phyloP scores from a whole-genome alignment of 2,113 vertebrate species.

The Salvator merianae region DNA sequence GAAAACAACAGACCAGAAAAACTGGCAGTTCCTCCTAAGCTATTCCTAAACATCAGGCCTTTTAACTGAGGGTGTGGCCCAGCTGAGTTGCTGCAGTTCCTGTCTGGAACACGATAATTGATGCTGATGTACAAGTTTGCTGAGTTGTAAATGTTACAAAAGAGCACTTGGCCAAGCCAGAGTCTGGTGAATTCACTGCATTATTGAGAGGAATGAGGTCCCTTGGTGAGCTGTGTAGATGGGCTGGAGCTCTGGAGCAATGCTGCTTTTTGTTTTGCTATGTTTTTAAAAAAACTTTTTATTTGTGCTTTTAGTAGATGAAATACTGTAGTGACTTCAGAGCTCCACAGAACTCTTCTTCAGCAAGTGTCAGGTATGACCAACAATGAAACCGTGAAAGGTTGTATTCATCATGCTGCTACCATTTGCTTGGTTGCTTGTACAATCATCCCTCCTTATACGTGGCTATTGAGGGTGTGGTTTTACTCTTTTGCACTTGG shows the following conservation, averaged over 20 bases:
- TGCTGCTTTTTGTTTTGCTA: not conserved
- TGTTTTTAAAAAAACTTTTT: not conserved
- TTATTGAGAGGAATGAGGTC: not conserved
- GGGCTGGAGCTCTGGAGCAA: not conserved
- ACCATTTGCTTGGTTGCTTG: no score
- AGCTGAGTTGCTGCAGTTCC: not conserved
- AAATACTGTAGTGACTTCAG: not conserved
- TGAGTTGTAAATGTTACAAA: not conserved
- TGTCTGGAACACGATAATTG: not conserved
- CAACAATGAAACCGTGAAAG: not conserved
- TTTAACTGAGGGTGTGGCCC: not conserved
- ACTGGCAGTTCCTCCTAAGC: not conserved
- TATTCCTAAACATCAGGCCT: slow-evolving; percentile 2
- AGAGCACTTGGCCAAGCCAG: not conserved
- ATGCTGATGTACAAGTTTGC: not conserved
- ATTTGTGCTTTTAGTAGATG: not conserved
- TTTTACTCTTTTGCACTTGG: no score
- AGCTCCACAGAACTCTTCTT: not conserved
- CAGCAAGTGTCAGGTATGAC: not conserved
- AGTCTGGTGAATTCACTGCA: not conserved
- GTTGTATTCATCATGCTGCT: no score
- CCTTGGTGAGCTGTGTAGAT: not conserved
- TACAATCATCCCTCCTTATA: no score
- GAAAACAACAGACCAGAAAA: not conserved
- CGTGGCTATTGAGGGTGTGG: no score